phyloP scores from a whole-genome alignment of 2,888 invertebrate species.

The Melanostoma mellinum region DNA sequence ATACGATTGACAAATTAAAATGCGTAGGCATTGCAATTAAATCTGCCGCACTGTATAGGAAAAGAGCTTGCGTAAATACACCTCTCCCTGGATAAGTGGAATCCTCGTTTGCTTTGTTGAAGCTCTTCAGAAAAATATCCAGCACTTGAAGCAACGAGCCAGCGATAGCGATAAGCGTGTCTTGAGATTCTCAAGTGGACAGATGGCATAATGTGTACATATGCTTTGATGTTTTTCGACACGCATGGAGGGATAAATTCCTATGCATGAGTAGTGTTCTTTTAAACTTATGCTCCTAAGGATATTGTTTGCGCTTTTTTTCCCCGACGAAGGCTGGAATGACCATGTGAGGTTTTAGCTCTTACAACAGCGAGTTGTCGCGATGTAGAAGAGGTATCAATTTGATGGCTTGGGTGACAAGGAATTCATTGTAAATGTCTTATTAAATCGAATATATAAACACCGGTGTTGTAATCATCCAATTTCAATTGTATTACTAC shows the following conservation, averaged over 20 bases:
- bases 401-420: slow-evolving; percentile 1
- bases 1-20: slow-evolving; percentile 48
- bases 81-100: background rate
- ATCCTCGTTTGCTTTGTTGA: slow-evolving; percentile 19
- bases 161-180: slow-evolving; percentile 43
- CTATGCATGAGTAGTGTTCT: background rate
- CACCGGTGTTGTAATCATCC: no score
- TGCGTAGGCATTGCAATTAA: slow-evolving; percentile 61
- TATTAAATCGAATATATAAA: no score
- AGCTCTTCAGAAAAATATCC: background rate
- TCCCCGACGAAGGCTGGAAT: slow-evolving; percentile 21
- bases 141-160: background rate
- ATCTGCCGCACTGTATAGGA: slow-evolving; percentile 20
- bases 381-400: slow-evolving; percentile 32
- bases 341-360: slow-evolving; percentile 35
- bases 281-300: slow-evolving; percentile 8
- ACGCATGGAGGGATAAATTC: slow-evolving; percentile 34
- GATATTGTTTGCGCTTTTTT: slow-evolving; percentile 38
- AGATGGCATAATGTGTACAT: slow-evolving; percentile 10
- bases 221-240: slow-evolving; percentile 55
- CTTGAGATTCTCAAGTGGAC: slow-evolving; percentile 52
- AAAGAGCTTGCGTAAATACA: slow-evolving; percentile 8
- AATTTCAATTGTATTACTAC: no score
- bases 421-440: no score
- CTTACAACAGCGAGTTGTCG: background rate